Percentiles rank a stretch among this genome's conserved stretches.
Evolutionary conservation across 2,888 invertebrate genomes (phyloP).

Genomic region (Serrognathus titanus): DNA sequence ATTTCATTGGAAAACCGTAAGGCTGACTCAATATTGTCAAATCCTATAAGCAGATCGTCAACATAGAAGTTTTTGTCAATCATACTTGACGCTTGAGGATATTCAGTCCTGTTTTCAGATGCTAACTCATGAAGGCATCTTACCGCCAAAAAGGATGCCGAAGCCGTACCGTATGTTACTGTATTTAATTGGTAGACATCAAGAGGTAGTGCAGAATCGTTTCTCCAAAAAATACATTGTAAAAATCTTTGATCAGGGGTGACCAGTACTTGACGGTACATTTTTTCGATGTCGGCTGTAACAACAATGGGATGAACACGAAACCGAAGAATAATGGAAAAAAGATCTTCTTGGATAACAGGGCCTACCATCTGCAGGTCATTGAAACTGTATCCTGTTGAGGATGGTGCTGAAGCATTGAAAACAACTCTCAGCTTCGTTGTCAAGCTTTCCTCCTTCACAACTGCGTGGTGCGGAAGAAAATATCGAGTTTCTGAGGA

Average conservation of each 20-base stretch:
- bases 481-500: constrained; percentile 18
- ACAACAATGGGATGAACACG: constrained; percentile 27
- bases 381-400: constrained; percentile 30
- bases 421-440: constrained; percentile 37
- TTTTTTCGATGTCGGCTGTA: constrained; percentile 31
- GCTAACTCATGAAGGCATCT: constrained; percentile 22
- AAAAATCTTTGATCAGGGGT: constrained; percentile 23
- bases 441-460: constrained; percentile 24
- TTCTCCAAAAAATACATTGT: constrained; percentile 27
- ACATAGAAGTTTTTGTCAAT: constrained; percentile 22
- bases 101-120: constrained; percentile 3
- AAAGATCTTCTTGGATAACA: constrained; percentile 29
- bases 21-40: not conserved
- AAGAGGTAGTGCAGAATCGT: constrained; percentile 12
- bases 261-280: constrained; percentile 33
- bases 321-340: constrained; percentile 28
- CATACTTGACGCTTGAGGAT: constrained; percentile 18
- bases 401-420: constrained; percentile 29
- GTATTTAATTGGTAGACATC: constrained; percentile 20
- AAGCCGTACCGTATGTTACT: constrained; percentile 27
- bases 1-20: not conserved
- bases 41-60: constrained; percentile 22
- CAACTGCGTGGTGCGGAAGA: constrained; percentile 33
- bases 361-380: constrained; percentile 31
- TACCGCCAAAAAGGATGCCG: constrained; percentile 25